Evolutionary conservation across 2,888 invertebrate genomes (phyloP).

Genomic region (Entomobrya multifasciata): DNA sequence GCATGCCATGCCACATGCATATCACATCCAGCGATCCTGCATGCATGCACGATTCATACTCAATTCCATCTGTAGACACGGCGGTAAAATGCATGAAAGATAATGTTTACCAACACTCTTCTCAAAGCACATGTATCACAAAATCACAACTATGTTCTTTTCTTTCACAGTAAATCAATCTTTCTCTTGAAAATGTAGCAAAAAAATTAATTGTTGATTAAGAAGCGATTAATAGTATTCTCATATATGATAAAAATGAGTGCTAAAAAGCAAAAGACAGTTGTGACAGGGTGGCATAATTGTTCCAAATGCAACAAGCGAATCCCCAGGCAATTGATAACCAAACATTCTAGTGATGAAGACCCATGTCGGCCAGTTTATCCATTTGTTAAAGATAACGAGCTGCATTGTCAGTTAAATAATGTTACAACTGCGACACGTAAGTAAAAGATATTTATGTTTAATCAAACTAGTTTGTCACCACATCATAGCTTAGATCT

Average conservation of each 20-base stretch:
- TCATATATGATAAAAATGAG: slow-evolving; percentile 64
- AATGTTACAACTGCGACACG: slow-evolving; percentile 69
- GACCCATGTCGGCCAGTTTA: slow-evolving; percentile 69
- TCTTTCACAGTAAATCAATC: no score
- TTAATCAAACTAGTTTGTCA: neutral
- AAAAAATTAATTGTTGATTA: no score
- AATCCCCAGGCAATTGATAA: slow-evolving; percentile 63
- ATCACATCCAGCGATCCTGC: no score
- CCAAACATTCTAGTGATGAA: slow-evolving; percentile 73
- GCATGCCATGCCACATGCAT: no score
- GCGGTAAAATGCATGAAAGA: no score
- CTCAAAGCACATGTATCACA: no score
- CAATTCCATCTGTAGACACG: no score
- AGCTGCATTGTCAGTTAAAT: slow-evolving; percentile 51
- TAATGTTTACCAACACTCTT: no score
- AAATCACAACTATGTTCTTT: no score
- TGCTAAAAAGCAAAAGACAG: slow-evolving; percentile 71
- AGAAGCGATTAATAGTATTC: no score
- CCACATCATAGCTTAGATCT: neutral
- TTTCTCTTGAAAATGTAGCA: no score
- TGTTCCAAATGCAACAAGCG: slow-evolving; percentile 74
- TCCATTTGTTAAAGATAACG: slow-evolving; percentile 65
- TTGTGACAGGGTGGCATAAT: slow-evolving; percentile 69
- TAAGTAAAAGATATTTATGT: slow-evolving; percentile 44
- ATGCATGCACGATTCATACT: no score